Percentiles rank a stretch among this genome's conserved stretches.
phyloP scores from a whole-genome alignment of 2,113 vertebrate species.

The Thinocorus orbignyianus region DNA sequence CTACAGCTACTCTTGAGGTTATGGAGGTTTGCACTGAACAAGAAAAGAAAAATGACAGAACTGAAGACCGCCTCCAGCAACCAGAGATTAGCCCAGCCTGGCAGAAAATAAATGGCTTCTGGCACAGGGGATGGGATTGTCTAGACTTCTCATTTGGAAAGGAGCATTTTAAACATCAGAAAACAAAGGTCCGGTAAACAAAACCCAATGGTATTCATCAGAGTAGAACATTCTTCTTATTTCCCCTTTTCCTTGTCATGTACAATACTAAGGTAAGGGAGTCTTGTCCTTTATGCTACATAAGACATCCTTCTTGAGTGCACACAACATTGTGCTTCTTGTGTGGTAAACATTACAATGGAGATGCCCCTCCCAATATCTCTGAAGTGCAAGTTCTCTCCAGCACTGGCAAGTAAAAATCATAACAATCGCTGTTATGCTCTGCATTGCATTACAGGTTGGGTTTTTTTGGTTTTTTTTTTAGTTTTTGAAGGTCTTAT shows the following conservation, averaged over 20 bases:
- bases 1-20: not conserved
- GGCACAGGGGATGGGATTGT: slow-evolving; percentile 54
- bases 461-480: not conserved
- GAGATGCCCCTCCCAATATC: slow-evolving; percentile 1
- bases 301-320: slow-evolving; percentile 45
- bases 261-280: slow-evolving; percentile 21
- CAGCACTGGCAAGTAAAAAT: slow-evolving; percentile 45
- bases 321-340: slow-evolving; percentile 73
- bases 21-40: slow-evolving; percentile 21
- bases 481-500: slow-evolving; percentile 58
- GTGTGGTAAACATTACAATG: slow-evolving; percentile 41
- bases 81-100: not conserved
- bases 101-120: slow-evolving; percentile 43
- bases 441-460: slow-evolving; percentile 34
- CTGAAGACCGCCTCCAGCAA: not conserved
- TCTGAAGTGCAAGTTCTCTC: slow-evolving; percentile 58
- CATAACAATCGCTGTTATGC: not conserved
- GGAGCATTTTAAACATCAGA: slow-evolving; percentile 33
- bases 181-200: slow-evolving; percentile 50
- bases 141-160: slow-evolving; percentile 36
- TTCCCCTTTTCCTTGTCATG: slow-evolving; percentile 19
- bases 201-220: slow-evolving; percentile 16
- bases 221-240: slow-evolving; percentile 20
- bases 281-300: slow-evolving; percentile 54
- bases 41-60: not conserved